Base-by-base conservation (phyloP, 1,140 invertebrate genomes). In the Drosophila seguyi region DNA sequence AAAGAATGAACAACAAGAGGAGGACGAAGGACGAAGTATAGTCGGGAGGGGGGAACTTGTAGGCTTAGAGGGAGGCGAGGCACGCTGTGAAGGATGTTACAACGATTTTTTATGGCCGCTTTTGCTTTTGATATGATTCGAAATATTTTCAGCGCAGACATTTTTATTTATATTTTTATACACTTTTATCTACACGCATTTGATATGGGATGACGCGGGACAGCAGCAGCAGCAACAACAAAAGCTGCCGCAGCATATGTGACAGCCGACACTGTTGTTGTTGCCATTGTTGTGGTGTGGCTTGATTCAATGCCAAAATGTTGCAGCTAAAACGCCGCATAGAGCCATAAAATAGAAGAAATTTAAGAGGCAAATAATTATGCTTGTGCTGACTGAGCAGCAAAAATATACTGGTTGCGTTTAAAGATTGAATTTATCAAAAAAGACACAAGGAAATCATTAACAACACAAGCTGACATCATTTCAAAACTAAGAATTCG, bases 61-160 rank as follows among this genome's bases (percentile, higher is more conserved):
- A 61, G 75, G 59, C 42, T 59, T 65, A 58, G 27, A 14, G n/a
- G 20, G 29, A 4, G 31, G 48, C 18, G 42, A 6, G 25, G 13
- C n/a, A 38, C 25, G 20, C 14, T 58, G 50, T 78, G 65, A 78
- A 78, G 75, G 52, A 78, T 78, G 75, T 78, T 69, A 78, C 75
- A 78, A 60, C 67, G 41, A 78, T 79, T 85, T 88, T 81, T 79
- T 90, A 90, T 81, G 69, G 78, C 62, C 61, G 27, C 55, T 57
- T 84, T 75, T 81, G 65, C 80, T 79, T 72, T 85, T 75, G 56
- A 72, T 72, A 66, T 73, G 74, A 81, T 79, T 77, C 66, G 84
- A 82, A 76, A 87, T 78, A 81, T 90, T 90, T 88, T 81, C 63
- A 88, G 61, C 62, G 67, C 76, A 80, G 80, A 76, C 83, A 79